These are phyloP conservation scores for Hirtodrosophila confusa DNA, from an alignment of 2,888 invertebrate genomes.

Conservation along the genomic window DNA sequence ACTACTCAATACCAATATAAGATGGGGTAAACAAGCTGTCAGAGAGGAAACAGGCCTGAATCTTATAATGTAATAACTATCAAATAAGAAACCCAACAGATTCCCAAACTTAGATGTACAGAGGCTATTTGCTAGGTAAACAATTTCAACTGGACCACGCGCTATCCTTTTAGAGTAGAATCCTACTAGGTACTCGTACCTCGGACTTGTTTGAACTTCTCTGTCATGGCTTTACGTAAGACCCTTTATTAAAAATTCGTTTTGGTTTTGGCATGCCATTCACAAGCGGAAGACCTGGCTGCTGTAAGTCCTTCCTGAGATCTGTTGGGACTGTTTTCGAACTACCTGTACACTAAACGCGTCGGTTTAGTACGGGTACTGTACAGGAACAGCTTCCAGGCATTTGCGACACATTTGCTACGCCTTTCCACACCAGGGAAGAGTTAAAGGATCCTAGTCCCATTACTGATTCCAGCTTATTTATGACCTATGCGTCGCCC, in stretches of 20 bases:
- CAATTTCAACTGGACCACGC: too few species aligned
- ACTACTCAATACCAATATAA: too few species aligned
- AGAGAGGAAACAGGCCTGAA: too few species aligned
- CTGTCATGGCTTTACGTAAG: conserved; percentile 19
- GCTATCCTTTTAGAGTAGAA: too few species aligned
- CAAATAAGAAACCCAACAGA: too few species aligned
- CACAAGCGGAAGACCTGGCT: too few species aligned
- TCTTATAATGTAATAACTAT: too few species aligned
- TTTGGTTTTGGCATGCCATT: conserved; percentile 25
- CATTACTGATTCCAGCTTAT: conserved; percentile 12
- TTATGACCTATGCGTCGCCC: conserved; percentile 22
- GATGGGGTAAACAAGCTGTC: too few species aligned
- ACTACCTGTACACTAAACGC: conserved; percentile 9
- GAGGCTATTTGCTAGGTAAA: too few species aligned
- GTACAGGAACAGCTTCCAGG: conserved; percentile 15
- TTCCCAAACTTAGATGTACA: too few species aligned
- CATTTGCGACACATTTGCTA: conserved; percentile 43
- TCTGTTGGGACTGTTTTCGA: not conserved
- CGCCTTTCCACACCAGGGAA: conserved; percentile 33
- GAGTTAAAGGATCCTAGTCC: not conserved
- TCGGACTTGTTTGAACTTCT: not conserved
- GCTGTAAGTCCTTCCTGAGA: conserved; percentile 1
- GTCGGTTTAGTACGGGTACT: not conserved
- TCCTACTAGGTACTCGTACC: too few species aligned
- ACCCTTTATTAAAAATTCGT: conserved; percentile 30